Evolutionary conservation across 2,888 invertebrate species (phyloP), one percentile per base, ranked within the genome.

Genomic region (Melanostoma scalare): DNA sequence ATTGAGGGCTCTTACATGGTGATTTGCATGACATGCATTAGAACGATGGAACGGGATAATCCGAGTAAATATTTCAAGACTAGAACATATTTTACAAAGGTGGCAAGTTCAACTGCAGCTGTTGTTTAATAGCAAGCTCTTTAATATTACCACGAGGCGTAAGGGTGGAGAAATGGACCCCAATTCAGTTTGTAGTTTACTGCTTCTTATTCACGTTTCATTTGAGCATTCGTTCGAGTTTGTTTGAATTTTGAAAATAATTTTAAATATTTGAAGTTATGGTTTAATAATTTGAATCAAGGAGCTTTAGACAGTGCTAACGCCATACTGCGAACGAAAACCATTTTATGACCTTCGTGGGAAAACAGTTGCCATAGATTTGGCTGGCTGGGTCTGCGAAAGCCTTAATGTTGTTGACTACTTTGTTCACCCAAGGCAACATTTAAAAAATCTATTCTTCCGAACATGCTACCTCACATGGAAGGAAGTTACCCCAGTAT

Each of bases 301-400:
- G 91, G 95, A 96, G 86, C 92, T 98, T 73, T 98, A 98, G 98
- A 92, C 93, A 31, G 93, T 97, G 74, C 90, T 98, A 85, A 93
- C 94, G 3, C 96, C 97, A 0, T 94, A 95, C 86, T 94, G 95
- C 87, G 95, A 96, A 87, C 94, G 95, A 85, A 95, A 94, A 88
- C 94, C 96, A 0, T 91, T 98, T 55, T 94, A 94, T 87, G 95
- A 96, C 90, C 93, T 98, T 6, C 93, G 94, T 84, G 96, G 96
- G 0, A 96, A 97, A 92, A 94, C 94, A 0, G 92, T 98, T 36
- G 98, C 97, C 3, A 94, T 98, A 52, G 98, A 98, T 92, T 92
- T 98, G 84, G 96, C 97, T 85, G 95, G 97, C 77, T 98, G 98
- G 98, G 94, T 98, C 42, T 96, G 97, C 88, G 97, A 97, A 88